These are phyloP conservation scores for Osmerus eperlanus DNA, from an alignment of 2,113 vertebrate species.

Conservation along the genomic window DNA sequence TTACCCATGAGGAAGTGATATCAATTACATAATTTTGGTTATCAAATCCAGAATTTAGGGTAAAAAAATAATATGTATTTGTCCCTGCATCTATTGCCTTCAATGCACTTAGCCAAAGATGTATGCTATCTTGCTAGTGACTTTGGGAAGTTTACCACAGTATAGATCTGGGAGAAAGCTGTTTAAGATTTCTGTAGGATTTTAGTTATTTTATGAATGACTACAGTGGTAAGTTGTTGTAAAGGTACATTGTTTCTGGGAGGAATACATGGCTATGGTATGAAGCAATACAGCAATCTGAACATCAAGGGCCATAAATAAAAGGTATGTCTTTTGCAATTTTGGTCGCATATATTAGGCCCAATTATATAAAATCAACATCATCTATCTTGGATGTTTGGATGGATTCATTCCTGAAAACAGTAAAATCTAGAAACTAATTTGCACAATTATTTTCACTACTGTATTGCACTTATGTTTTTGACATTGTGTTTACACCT, in stretches of 20 bases:
- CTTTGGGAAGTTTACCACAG: conserved; percentile 9
- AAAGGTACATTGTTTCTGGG: not conserved
- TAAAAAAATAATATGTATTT: conserved; percentile 11
- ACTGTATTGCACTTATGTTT: too few relatives aligned
- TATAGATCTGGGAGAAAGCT: conserved; percentile 5
- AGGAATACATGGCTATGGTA: conserved; percentile 16
- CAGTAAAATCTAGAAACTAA: too few relatives aligned
- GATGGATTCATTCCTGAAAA: not conserved
- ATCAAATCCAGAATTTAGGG: too few relatives aligned
- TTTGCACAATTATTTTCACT: too few relatives aligned
- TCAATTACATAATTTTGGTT: too few relatives aligned
- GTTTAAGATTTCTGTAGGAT: not conserved
- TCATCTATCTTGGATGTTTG: not conserved
- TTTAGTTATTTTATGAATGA: not conserved
- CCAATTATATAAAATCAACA: not conserved
- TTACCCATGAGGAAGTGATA: too few relatives aligned
- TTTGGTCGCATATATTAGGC: not conserved
- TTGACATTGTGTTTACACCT: too few relatives aligned
- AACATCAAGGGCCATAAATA: not conserved
- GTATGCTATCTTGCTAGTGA: conserved; percentile 29
- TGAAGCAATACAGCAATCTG: conserved; percentile 42
- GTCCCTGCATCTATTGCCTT: conserved; percentile 39
- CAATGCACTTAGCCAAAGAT: conserved; percentile 51
- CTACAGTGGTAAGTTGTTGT: conserved; percentile 8
- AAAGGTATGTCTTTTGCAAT: too few relatives aligned